phyloP scores from a whole-genome alignment of 2,797 vertebrate genomes.

The Pristis pectinata region DNA sequence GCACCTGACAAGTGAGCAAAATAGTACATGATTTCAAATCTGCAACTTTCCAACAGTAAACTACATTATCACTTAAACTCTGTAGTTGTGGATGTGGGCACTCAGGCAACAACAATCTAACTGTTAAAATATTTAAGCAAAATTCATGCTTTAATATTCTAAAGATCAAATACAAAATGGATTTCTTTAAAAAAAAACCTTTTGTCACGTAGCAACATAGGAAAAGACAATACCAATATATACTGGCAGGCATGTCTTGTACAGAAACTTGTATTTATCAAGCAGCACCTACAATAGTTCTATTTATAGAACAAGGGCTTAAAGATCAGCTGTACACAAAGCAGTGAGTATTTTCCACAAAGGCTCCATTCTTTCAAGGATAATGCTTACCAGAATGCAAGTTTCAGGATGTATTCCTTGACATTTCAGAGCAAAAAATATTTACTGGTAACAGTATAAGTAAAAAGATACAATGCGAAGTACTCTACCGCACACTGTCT shows the following conservation, averaged over 20 bases:
- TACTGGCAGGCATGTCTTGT: not conserved
- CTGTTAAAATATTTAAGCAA: not conserved
- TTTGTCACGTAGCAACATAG: slow-evolving; percentile 22
- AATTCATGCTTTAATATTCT: not conserved
- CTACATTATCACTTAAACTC: no score
- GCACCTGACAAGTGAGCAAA: slow-evolving; percentile 5
- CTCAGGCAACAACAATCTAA: not conserved
- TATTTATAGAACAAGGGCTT: not conserved
- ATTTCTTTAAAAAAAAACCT: not conserved
- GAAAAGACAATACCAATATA: not conserved
- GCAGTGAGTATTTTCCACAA: not conserved
- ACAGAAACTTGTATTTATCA: not conserved
- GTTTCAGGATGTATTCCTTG: not conserved
- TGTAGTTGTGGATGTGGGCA: not conserved
- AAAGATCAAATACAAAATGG: not conserved
- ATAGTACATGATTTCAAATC: not conserved
- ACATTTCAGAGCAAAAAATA: not conserved
- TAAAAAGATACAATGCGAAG: not conserved
- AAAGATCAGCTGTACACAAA: not conserved
- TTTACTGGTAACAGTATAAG: not conserved
- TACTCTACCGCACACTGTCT: not conserved
- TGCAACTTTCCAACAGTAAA: not conserved
- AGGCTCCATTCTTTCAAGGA: not conserved
- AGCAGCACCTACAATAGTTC: not conserved
- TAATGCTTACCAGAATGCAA: not conserved